phyloP scores from a whole-genome alignment of 2,113 vertebrate species.

The Pundamilia nyererei region DNA sequence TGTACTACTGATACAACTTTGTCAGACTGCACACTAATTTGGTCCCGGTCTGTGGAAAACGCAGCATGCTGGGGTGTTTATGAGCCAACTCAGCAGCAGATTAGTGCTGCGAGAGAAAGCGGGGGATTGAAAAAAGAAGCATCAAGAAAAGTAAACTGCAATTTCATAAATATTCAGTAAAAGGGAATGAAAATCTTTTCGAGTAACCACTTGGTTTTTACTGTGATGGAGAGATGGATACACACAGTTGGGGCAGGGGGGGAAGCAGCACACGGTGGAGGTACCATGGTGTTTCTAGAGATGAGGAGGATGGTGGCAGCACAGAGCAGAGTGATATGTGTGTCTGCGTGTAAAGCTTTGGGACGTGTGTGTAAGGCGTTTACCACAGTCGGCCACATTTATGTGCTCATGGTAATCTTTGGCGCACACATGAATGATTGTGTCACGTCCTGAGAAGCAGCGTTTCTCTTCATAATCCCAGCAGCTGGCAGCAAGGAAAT shows the following conservation, averaged over 20 bases:
- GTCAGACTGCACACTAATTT: not conserved
- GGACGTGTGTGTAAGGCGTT: not conserved
- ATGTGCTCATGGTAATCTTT: constrained; percentile 8
- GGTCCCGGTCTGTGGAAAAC: not conserved
- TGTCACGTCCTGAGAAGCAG: constrained; percentile 24
- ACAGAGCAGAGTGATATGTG: not conserved
- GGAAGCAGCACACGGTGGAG: not conserved
- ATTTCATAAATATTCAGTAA: constrained; percentile 10
- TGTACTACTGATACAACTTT: not conserved
- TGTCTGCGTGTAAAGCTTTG: not conserved
- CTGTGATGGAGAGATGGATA: not conserved
- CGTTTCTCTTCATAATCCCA: constrained; percentile 49
- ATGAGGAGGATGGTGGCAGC: not conserved
- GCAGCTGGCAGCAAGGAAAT: constrained; percentile 27
- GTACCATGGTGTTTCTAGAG: not conserved
- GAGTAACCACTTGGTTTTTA: not conserved
- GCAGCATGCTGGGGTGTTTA: not conserved
- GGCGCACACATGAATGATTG: not conserved
- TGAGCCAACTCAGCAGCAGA: not conserved
- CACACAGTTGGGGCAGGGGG: not conserved
- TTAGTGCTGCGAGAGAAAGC: not conserved
- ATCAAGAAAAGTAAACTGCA: not conserved
- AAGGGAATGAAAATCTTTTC: not conserved
- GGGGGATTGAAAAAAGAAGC: not conserved
- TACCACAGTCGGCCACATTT: not conserved